Evolutionary conservation across 2,797 vertebrate species (phyloP).

Genomic region (Diplodus puntazzo): DNA sequence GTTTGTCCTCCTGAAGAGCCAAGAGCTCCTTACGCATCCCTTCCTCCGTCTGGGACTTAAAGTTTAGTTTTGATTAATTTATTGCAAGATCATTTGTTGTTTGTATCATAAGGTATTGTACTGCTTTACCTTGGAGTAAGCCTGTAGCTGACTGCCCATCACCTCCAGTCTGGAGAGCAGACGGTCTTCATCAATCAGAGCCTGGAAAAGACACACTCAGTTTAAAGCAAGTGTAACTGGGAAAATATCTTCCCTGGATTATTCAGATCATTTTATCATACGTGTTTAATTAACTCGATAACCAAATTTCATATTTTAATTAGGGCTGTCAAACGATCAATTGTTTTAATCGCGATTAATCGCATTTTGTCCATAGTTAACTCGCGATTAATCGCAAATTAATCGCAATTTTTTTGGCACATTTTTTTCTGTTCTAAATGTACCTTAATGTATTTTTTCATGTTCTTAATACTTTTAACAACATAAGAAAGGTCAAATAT

Average conservation of each 20-base stretch:
- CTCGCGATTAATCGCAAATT: no score
- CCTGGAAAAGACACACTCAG: slow-evolving; percentile 80
- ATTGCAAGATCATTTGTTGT: neutral
- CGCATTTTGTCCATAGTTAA: no score
- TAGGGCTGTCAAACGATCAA: no score
- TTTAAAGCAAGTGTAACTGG: neutral
- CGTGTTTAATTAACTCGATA: no score
- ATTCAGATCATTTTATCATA: neutral
- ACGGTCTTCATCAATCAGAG: slow-evolving; percentile 99
- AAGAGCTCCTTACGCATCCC: slow-evolving; percentile 96
- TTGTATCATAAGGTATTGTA: neutral
- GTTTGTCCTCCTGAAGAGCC: slow-evolving; percentile 98
- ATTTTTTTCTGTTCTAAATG: no score
- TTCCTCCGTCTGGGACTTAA: slow-evolving; percentile 97
- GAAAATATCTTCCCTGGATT: no score
- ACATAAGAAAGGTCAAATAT: no score
- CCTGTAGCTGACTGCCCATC: slow-evolving; percentile 98
- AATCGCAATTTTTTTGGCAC: no score
- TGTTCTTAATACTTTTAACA: no score
- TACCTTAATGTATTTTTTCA: no score
- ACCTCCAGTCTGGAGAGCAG: slow-evolving; percentile 97
- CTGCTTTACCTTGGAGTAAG: slow-evolving; percentile 93
- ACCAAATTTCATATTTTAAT: no score
- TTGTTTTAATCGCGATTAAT: no score
- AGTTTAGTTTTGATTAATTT: neutral